These are phyloP conservation scores for Capitulum mitella DNA, from an alignment of 2,888 invertebrate genomes.

Conservation along the genomic window DNA sequence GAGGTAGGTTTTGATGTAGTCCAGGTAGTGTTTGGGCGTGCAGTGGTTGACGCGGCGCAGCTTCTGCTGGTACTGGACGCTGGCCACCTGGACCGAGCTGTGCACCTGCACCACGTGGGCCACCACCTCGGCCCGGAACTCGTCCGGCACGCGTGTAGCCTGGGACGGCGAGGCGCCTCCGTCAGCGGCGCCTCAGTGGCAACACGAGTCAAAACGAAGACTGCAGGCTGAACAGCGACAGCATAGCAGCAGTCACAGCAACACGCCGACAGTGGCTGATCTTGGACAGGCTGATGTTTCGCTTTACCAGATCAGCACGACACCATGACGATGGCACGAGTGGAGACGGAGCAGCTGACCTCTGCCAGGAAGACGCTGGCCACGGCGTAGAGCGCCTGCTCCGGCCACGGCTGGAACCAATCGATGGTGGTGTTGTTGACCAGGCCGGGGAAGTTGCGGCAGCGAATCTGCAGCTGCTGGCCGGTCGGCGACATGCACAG, in stretches of 20 bases:
- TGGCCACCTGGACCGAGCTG: constrained; percentile 62
- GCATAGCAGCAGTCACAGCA: too few relatives aligned
- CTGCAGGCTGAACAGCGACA: too few relatives aligned
- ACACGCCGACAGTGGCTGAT: too few relatives aligned
- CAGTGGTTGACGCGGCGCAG: constrained; percentile 75
- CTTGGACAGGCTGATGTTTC: too few relatives aligned
- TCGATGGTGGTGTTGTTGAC: constrained; percentile 88
- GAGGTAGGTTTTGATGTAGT: constrained; percentile 72
- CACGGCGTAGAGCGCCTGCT: constrained; percentile 77
- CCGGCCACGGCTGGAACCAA: constrained; percentile 91
- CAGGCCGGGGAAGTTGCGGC: constrained; percentile 83
- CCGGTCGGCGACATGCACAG: constrained; percentile 83
- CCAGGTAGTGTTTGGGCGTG: constrained; percentile 85
- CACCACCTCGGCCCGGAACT: constrained; percentile 61
- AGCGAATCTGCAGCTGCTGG: constrained; percentile 70
- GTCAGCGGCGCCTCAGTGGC: too few relatives aligned
- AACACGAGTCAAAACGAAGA: too few relatives aligned
- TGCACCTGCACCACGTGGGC: constrained; percentile 83
- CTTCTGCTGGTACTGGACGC: constrained; percentile 61
- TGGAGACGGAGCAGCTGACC: too few relatives aligned
- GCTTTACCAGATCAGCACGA: too few relatives aligned
- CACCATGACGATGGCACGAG: too few relatives aligned
- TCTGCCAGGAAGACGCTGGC: constrained; percentile 76
- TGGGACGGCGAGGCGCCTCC: constrained; percentile 39
- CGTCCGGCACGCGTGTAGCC: constrained; percentile 60